Conservation (phyloP, 2,113 vertebrate species). For the Epinephelus cyanopodus region DNA sequence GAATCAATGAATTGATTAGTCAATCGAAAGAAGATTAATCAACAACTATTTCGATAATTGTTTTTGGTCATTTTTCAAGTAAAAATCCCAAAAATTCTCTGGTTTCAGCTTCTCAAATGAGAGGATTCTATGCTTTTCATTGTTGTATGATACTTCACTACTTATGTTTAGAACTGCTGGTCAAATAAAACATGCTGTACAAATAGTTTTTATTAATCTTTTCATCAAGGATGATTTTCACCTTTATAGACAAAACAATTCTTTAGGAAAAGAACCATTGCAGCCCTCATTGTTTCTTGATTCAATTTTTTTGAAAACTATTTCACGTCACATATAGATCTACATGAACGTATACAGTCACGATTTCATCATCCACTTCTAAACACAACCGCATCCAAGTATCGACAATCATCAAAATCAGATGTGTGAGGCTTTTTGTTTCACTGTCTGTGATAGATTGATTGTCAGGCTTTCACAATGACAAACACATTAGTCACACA, state of each 20-base stretch:
- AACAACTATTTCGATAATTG: no score
- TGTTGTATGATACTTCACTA: not conserved
- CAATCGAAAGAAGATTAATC: no score
- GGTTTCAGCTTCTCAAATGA: not conserved
- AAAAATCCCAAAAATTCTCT: not conserved
- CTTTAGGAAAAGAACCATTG: not conserved
- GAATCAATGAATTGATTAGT: no score
- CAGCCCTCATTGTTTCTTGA: not conserved
- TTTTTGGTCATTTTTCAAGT: not conserved
- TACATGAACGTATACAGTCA: not conserved
- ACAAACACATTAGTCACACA: constrained; percentile 41
- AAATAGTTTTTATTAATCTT: not conserved
- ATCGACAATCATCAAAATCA: not conserved
- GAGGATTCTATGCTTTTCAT: not conserved
- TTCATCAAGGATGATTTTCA: not conserved
- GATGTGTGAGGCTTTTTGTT: constrained; percentile 32
- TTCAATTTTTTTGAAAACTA: not conserved
- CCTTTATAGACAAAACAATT: not conserved
- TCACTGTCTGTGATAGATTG: constrained; percentile 15
- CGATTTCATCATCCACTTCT: not conserved
- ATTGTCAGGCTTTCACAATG: constrained; percentile 16
- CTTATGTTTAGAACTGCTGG: not conserved
- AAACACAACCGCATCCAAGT: not conserved
- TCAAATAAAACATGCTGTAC: not conserved
- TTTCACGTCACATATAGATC: not conserved